These are phyloP conservation scores for Otus scops DNA, from an alignment of 2,797 vertebrate species.

Conservation along the genomic window DNA sequence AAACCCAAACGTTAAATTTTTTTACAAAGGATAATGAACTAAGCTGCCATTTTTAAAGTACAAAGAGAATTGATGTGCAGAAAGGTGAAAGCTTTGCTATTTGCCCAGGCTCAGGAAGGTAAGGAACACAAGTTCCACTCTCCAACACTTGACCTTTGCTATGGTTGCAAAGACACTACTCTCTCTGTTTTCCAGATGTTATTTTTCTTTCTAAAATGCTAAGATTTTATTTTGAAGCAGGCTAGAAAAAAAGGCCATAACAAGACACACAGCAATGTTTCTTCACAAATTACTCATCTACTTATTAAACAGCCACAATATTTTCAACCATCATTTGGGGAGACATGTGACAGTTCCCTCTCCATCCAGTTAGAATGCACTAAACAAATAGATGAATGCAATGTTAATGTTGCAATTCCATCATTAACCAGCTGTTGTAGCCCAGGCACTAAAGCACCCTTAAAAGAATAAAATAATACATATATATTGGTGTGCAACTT, in stretches of 20 bases:
- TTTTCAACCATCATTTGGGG: neutral
- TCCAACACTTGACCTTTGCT: neutral
- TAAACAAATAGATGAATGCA: neutral
- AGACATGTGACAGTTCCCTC: neutral
- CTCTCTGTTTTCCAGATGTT: neutral
- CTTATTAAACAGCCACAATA: neutral
- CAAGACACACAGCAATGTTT: neutral
- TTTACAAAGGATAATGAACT: neutral
- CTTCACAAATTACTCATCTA: neutral
- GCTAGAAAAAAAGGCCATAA: neutral
- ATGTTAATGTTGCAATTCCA: neutral
- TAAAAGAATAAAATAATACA: neutral
- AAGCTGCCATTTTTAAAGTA: neutral
- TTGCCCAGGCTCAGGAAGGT: neutral
- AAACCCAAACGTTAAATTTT: neutral
- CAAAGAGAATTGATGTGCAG: neutral
- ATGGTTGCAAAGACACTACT: neutral
- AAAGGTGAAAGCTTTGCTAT: neutral
- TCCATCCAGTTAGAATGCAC: neutral
- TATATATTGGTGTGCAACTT: neutral
- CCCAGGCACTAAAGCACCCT: neutral
- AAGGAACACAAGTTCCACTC: neutral
- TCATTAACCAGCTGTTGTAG: neutral
- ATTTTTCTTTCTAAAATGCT: neutral
- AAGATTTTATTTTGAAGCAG: neutral